Base-by-base conservation (phyloP, 2,888 invertebrate genomes). In the Taphrorychus bicolor region DNA sequence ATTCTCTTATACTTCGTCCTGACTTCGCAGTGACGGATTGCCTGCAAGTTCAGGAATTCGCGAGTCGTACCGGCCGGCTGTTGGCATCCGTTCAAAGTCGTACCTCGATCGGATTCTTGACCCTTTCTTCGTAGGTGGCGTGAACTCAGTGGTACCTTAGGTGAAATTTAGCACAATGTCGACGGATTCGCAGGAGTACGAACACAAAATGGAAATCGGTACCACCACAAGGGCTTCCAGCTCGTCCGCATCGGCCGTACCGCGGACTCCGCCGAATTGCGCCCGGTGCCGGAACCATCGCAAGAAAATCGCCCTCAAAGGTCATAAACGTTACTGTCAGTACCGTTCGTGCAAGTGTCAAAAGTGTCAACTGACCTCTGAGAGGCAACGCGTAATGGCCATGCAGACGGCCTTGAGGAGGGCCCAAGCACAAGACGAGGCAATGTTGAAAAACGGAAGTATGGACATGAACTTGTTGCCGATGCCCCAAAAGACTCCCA, bases 201-300 rank as follows among this genome's bases (percentile, higher is more conserved):
- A 85, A 73, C 80, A 82, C 23, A 86, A 86, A 76, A 82, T 84
- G 78, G 85, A 85, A 70, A 78, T 85, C 83, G 72, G 84, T 85
- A 51, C 83, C 5, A 59, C 21, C 14, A 52, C 45, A 3, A 51
- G 19, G n/a, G 42, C 22, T 24, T 51, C 59, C 22, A 21, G 60
- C 4, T 84, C 70, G 82, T 86, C 79, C 83, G 88, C 81, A 86
- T 88, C 61, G 82, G 84, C 63, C 66, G 86, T 87, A 52, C 89
- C 92, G 14, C 87, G 94, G 66, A 93, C 93, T 70, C 93, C 94
- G 5, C 95, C 95, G 16, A 95, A 94, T 83, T 97, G 96, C 82
- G 95, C 95, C 49, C 89, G 95, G 22, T 97, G 97, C 82, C 87
- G 94, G 69, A 96, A 96, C 85, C 97, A 97, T 83, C 88, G 91